Percentiles rank a stretch among this genome's conserved stretches.
phyloP scores from a whole-genome alignment of 2,113 vertebrate genomes.

The Eulacestoma nigropectus region DNA sequence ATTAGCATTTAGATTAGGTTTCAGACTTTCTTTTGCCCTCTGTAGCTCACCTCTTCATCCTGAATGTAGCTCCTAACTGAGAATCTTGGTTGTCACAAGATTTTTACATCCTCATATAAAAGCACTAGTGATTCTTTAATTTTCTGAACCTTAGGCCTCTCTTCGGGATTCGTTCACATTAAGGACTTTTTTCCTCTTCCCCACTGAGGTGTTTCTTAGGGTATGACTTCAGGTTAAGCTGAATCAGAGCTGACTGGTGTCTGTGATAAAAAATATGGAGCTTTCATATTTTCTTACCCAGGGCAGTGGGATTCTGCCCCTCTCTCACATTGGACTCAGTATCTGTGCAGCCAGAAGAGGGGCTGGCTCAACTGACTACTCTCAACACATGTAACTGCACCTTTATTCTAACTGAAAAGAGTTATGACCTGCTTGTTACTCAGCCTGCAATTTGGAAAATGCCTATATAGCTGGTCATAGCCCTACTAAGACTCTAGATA shows the following conservation, averaged over 20 bases:
- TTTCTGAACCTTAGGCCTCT: not conserved
- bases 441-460: not conserved
- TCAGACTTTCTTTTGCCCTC: not conserved
- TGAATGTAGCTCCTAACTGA: not conserved
- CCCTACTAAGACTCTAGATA: not conserved
- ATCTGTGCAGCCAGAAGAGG: not conserved
- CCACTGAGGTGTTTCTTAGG: not conserved
- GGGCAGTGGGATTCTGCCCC: not conserved
- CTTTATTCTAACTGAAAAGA: not conserved
- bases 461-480: not conserved
- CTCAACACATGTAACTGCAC: not conserved
- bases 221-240: not conserved
- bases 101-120: not conserved
- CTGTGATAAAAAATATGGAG: not conserved
- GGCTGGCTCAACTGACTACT: not conserved
- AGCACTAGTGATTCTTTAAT: not conserved
- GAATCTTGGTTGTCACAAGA: not conserved
- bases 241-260: not conserved
- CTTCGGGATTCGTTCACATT: not conserved
- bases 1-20: not conserved
- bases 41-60: not conserved
- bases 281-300: not conserved
- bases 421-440: not conserved
- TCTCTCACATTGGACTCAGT: not conserved
- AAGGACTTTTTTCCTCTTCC: not conserved